Percentiles rank a stretch among this genome's conserved stretches.
These are phyloP conservation scores for Folsomia manolachei DNA, from an alignment of 2,888 invertebrate genomes.

Conservation along the genomic window DNA sequence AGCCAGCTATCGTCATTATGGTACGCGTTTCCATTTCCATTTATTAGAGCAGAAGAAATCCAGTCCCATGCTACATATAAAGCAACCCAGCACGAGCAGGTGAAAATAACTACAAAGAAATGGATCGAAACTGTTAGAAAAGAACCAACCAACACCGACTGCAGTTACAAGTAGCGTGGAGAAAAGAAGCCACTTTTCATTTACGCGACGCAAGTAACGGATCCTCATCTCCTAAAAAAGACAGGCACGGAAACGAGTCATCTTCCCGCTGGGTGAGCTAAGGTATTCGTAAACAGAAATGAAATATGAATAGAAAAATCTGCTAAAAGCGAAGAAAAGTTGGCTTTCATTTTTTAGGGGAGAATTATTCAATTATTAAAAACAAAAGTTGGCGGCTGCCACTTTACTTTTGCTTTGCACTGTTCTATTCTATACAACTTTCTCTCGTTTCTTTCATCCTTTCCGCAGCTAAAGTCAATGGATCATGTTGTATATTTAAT, in stretches of 20 bases:
- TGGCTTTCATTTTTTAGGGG: background rate
- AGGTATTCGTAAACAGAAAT: background rate
- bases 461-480: background rate
- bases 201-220: too few relatives aligned
- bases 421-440: background rate
- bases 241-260: background rate
- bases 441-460: background rate
- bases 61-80: background rate
- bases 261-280: background rate
- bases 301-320: conserved; percentile 10
- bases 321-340: background rate
- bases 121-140: background rate
- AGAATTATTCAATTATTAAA: conserved; percentile 15
- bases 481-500: background rate
- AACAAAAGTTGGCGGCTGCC: conserved; percentile 11
- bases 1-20: background rate
- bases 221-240: background rate
- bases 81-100: too few relatives aligned
- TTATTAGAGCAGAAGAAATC: background rate
- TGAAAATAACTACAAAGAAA: background rate
- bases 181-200: conserved; percentile 3
- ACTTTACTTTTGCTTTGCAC: background rate
- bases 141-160: background rate
- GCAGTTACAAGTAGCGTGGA: too few relatives aligned
- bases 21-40: background rate